phyloP scores from a whole-genome alignment of 2,888 invertebrate genomes.

The Theodoxus fluviatilis region DNA sequence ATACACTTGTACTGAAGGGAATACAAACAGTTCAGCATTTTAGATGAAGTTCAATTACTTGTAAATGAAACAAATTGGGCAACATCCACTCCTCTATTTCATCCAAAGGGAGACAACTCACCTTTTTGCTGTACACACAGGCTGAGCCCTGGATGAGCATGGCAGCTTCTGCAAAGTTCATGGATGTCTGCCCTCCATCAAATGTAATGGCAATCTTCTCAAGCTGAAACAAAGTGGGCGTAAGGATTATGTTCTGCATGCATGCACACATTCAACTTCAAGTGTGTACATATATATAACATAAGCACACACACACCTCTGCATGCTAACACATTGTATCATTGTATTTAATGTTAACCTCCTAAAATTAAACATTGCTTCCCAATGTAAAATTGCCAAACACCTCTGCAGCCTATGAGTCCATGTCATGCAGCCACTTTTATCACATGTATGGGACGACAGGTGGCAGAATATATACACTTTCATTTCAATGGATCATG shows the following conservation, averaged over 20 bases:
- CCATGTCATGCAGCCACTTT: no score
- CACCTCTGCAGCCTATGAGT: no score
- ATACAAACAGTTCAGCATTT: not conserved
- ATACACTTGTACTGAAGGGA: not conserved
- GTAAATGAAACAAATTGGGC: not conserved
- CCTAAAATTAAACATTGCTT: no score
- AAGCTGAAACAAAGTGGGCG: conserved; percentile 63
- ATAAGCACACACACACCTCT: not conserved
- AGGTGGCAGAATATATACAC: no score
- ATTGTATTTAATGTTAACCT: not conserved
- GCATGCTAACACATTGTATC: not conserved
- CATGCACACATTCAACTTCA: no score
- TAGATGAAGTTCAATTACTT: not conserved
- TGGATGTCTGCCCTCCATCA: conserved; percentile 68
- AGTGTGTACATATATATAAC: not conserved
- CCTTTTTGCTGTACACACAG: conserved; percentile 76
- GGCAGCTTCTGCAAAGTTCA: conserved; percentile 82
- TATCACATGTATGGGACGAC: no score
- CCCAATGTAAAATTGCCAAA: no score
- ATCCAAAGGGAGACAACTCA: conserved; percentile 26
- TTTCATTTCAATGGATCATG: no score
- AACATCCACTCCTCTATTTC: not conserved
- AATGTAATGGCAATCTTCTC: conserved; percentile 65
- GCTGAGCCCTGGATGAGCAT: conserved; percentile 78
- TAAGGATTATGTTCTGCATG: not conserved